phyloP scores from a whole-genome alignment of 2,888 invertebrate species.

The Heliconius hortense region DNA sequence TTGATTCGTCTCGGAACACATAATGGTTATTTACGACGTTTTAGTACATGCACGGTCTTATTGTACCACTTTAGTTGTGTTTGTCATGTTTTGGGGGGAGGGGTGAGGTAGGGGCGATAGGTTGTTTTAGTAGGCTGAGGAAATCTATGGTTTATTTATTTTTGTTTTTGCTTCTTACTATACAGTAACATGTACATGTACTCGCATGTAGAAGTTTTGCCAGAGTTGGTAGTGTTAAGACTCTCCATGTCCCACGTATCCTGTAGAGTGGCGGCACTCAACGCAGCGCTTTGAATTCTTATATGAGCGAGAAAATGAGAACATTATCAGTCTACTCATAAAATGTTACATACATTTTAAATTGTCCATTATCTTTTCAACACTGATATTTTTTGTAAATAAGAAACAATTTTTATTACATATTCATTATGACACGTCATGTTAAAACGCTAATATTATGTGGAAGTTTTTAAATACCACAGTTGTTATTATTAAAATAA shows the following conservation, averaged over 20 bases:
- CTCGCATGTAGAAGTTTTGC: too few species aligned
- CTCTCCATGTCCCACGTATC: neutral
- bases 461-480: neutral
- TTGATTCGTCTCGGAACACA: conserved; percentile 41
- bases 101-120: too few species aligned
- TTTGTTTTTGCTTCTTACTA: too few species aligned
- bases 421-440: neutral
- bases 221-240: too few species aligned
- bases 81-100: neutral
- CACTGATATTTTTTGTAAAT: neutral
- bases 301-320: neutral
- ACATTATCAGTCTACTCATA: neutral
- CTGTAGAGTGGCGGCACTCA: neutral
- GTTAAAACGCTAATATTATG: conserved; percentile 1
- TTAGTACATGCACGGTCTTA: conserved; percentile 34
- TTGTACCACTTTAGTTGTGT: neutral
- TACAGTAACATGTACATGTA: too few species aligned
- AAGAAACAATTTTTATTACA: neutral
- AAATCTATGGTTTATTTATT: too few species aligned
- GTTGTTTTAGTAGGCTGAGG: neutral
- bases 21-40: conserved; percentile 41
- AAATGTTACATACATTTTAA: neutral
- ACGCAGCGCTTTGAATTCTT: neutral
- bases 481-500: neutral
- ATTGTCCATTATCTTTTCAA: neutral